phyloP scores from a whole-genome alignment of 2,113 vertebrate species.

The Rhinoptilus africanus region DNA sequence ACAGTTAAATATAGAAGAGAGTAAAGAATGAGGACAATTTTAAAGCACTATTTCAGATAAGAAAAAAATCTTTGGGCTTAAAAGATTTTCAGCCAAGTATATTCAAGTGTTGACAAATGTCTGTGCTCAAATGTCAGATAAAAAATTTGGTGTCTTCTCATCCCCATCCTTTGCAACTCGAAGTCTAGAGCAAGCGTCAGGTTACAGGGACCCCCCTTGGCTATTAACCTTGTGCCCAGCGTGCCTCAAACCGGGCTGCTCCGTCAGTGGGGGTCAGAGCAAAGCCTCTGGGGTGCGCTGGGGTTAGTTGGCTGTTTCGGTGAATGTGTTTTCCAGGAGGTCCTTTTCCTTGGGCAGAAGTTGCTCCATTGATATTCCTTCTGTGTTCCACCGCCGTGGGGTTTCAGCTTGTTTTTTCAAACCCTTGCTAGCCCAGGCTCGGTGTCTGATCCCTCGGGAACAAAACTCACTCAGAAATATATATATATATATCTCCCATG shows the following conservation, averaged over 20 bases:
- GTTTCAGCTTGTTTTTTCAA: background rate
- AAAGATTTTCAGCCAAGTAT: background rate
- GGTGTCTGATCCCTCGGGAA: background rate
- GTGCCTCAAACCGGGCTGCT: background rate
- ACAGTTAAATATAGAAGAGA: background rate
- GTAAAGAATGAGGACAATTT: constrained; percentile 1
- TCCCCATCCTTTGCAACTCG: background rate
- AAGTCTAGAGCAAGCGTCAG: background rate
- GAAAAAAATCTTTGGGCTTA: background rate
- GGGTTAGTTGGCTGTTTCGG: background rate
- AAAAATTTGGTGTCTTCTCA: background rate
- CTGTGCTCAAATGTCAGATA: background rate
- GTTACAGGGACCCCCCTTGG: background rate
- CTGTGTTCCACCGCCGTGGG: background rate
- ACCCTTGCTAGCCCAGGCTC: background rate
- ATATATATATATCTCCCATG: background rate
- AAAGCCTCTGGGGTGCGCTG: background rate
- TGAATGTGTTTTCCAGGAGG: background rate
- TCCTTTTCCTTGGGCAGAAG: background rate
- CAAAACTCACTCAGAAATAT: background rate
- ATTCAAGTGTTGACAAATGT: background rate
- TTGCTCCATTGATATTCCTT: background rate
- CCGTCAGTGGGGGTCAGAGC: background rate
- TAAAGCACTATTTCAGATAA: background rate
- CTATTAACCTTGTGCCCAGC: background rate